These are phyloP conservation scores for Etia nguti DNA, from an alignment of 2,113 vertebrate species.

Conservation along the genomic window DNA sequence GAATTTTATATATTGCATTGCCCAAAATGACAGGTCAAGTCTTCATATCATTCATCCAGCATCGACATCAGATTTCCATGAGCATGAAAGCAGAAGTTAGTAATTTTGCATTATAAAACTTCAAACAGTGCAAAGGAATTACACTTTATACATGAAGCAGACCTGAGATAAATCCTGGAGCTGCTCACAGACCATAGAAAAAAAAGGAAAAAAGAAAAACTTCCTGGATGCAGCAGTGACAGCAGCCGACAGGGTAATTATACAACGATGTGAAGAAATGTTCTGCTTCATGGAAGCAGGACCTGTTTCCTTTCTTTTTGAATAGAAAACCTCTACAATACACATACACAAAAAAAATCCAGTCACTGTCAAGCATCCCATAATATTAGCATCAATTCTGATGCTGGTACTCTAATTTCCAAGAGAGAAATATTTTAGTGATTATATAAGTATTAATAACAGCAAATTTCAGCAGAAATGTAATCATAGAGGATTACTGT, in stretches of 20 bases:
- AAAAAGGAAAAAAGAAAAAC: neutral
- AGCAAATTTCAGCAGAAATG: neutral
- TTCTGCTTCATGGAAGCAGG: neutral
- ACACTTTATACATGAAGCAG: neutral
- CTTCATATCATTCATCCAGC: neutral
- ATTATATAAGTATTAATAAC: neutral
- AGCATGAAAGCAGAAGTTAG: neutral
- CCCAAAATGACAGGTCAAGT: neutral
- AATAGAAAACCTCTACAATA: neutral
- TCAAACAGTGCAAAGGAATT: neutral
- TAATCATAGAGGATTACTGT: neutral
- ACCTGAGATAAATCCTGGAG: neutral
- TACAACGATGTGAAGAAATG: neutral
- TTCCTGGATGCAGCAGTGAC: neutral
- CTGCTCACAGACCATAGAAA: neutral
- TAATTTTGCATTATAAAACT: neutral
- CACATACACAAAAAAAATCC: fast-evolving
- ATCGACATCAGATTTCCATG: neutral
- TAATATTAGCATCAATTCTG: neutral
- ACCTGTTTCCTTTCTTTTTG: neutral
- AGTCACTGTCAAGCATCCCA: neutral
- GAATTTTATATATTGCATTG: neutral
- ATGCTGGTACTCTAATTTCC: neutral
- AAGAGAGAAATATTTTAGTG: neutral
- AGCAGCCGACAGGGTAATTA: neutral